These are phyloP conservation scores for Glyphotaelius pellucidus DNA, from an alignment of 2,888 invertebrate species.

Conservation along the genomic window DNA sequence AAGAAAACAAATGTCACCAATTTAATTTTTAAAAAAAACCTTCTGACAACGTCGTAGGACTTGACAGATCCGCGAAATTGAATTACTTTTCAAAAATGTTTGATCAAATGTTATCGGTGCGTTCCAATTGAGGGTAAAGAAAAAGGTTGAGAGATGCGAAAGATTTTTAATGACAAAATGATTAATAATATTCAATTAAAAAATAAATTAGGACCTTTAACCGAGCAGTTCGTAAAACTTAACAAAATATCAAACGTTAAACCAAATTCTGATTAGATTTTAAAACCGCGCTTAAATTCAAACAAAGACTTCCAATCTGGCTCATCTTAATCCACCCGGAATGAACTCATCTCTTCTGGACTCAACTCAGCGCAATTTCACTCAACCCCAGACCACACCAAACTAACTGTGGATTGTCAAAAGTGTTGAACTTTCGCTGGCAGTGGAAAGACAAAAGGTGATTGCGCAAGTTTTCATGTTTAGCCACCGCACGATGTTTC, in stretches of 20 bases:
- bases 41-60: too few species aligned
- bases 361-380: background rate
- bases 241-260: background rate
- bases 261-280: background rate
- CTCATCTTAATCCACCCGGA: background rate
- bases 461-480: background rate
- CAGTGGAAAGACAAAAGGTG: background rate
- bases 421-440: background rate
- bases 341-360: background rate
- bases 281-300: background rate
- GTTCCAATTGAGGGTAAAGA: too few species aligned
- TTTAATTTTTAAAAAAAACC: too few species aligned
- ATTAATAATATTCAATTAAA: too few species aligned
- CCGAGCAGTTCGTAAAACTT: background rate
- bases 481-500: background rate
- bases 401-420: background rate
- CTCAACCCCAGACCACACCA: background rate
- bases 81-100: too few species aligned
- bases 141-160: too few species aligned
- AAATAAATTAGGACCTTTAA: background rate
- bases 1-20: too few species aligned
- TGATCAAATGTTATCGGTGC: too few species aligned
- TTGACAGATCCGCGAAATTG: too few species aligned
- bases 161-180: too few species aligned
- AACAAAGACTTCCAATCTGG: background rate